Percentiles rank a stretch among this genome's conserved stretches.
Evolutionary conservation across 2,888 invertebrate species (phyloP).

Genomic region (Empis livida): DNA sequence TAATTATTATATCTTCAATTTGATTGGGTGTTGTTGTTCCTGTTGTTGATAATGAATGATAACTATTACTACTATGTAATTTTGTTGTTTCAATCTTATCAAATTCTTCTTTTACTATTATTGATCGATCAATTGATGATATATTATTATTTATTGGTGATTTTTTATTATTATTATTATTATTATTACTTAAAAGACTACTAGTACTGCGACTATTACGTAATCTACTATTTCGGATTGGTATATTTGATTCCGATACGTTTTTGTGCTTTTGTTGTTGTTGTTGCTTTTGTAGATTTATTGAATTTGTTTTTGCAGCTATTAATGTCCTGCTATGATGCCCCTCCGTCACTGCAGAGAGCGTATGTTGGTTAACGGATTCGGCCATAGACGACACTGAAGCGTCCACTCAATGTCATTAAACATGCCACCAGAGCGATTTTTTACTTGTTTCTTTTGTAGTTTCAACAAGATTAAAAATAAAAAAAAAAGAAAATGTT

Average conservation of each 20-base stretch:
- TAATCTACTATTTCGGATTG: too few relatives aligned
- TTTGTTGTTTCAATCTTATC: too few relatives aligned
- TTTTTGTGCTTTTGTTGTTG: constrained; percentile 13
- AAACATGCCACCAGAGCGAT: constrained; percentile 33
- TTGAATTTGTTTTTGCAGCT: constrained; percentile 12
- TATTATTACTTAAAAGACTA: too few relatives aligned
- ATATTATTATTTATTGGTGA: too few relatives aligned
- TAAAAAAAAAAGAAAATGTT: background rate
- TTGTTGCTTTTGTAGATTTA: constrained; percentile 10
- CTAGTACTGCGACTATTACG: too few relatives aligned
- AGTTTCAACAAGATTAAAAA: background rate
- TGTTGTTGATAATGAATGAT: too few relatives aligned
- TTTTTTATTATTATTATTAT: too few relatives aligned
- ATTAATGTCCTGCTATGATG: constrained; percentile 27
- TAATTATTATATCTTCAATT: too few relatives aligned
- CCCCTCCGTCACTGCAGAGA: constrained; percentile 60
- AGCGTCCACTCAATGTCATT: constrained; percentile 45
- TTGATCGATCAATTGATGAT: too few relatives aligned
- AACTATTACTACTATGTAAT: too few relatives aligned
- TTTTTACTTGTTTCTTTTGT: constrained; percentile 11
- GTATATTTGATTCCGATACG: background rate
- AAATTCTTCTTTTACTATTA: too few relatives aligned
- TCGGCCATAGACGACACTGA: constrained; percentile 85
- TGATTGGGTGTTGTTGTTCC: too few relatives aligned
- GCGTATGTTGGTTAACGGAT: constrained; percentile 67